A percentile compares a stretch with the other conserved stretches of the same genome.
phyloP scores from a whole-genome alignment of 2,888 invertebrate species.

The Ichneumon xanthorius region DNA sequence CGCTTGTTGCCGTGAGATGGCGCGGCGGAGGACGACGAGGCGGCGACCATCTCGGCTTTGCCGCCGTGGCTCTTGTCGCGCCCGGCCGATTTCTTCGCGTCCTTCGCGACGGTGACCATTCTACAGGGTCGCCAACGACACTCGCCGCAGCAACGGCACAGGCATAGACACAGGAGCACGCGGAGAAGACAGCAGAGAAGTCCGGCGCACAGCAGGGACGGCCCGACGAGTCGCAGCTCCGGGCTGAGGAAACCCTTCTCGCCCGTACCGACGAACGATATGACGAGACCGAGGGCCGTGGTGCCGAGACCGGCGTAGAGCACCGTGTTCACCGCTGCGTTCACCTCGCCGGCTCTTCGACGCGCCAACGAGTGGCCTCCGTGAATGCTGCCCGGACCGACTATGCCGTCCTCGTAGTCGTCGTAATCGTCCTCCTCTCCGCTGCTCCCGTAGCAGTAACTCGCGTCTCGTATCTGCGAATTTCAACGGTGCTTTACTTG shows the following conservation, averaged over 20 bases:
- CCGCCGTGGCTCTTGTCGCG: conserved; percentile 47
- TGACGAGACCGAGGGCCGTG: conserved; percentile 93
- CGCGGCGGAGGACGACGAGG: conserved; percentile 75
- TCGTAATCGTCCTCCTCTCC: conserved; percentile 87
- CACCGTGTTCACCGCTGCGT: conserved; percentile 93
- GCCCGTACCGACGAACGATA: conserved; percentile 95
- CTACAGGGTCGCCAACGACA: conserved; percentile 86
- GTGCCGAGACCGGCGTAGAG: conserved; percentile 94
- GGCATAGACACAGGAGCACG: conserved; percentile 93
- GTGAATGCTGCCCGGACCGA: conserved; percentile 81
- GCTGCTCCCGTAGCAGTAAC: conserved; percentile 91
- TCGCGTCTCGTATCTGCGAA: conserved; percentile 92
- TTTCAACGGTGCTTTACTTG: neutral
- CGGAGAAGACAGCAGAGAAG: conserved; percentile 93
- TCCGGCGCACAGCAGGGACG: conserved; percentile 92
- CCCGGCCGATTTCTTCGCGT: conserved; percentile 69
- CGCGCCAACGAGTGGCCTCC: conserved; percentile 86
- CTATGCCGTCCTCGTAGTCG: conserved; percentile 60
- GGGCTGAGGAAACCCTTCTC: conserved; percentile 96
- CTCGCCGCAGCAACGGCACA: conserved; percentile 91
- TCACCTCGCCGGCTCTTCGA: conserved; percentile 89
- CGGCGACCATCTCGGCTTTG: conserved; percentile 56
- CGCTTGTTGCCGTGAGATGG: conserved; percentile 50
- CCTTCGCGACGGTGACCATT: conserved; percentile 73
- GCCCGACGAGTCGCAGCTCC: conserved; percentile 94